Percentiles rank a stretch among this genome's conserved stretches.
Conservation (phyloP, 2,888 invertebrate species). For the Hirtodrosophila confusa region DNA sequence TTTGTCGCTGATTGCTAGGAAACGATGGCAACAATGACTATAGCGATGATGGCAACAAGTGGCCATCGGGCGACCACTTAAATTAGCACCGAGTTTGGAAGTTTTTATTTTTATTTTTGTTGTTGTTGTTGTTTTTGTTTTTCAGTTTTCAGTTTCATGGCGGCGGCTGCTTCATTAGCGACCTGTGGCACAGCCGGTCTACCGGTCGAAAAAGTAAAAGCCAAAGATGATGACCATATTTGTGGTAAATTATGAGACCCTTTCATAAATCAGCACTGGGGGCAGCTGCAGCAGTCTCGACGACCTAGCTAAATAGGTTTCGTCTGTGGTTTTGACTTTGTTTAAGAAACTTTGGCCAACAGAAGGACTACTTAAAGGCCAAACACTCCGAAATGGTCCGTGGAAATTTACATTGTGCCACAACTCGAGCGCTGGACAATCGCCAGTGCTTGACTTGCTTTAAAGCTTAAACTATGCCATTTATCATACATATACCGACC, state of each 20-base stretch:
- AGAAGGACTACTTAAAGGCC: conserved; percentile 57
- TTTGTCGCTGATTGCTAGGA: conserved; percentile 75
- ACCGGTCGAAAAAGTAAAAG: conserved; percentile 66
- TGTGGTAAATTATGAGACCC: conserved; percentile 81
- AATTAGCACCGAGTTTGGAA: conserved; percentile 54
- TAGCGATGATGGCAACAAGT: conserved; percentile 53
- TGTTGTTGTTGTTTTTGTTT: conserved; percentile 19
- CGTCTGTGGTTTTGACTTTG: neutral
- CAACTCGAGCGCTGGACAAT: conserved; percentile 51
- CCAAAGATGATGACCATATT: conserved; percentile 81
- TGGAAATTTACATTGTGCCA: conserved; percentile 74
- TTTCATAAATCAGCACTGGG: conserved; percentile 72
- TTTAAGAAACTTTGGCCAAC: conserved; percentile 18
- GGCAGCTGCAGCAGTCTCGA: conserved; percentile 33
- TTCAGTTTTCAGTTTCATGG: conserved; percentile 47
- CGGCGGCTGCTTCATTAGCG: conserved; percentile 65
- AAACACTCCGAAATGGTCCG: conserved; percentile 65
- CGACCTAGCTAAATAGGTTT: conserved; percentile 62
- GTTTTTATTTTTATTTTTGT: conserved; percentile 24
- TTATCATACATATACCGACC: conserved; percentile 71
- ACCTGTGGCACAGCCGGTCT: conserved; percentile 2
- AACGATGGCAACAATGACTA: conserved; percentile 42
- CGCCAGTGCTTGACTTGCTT: conserved; percentile 72
- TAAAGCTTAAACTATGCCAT: conserved; percentile 72
- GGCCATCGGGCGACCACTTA: conserved; percentile 64